These are phyloP conservation scores for Pardosa pseudoannulata DNA, from an alignment of 2,888 invertebrate species.

Conservation along the genomic window DNA sequence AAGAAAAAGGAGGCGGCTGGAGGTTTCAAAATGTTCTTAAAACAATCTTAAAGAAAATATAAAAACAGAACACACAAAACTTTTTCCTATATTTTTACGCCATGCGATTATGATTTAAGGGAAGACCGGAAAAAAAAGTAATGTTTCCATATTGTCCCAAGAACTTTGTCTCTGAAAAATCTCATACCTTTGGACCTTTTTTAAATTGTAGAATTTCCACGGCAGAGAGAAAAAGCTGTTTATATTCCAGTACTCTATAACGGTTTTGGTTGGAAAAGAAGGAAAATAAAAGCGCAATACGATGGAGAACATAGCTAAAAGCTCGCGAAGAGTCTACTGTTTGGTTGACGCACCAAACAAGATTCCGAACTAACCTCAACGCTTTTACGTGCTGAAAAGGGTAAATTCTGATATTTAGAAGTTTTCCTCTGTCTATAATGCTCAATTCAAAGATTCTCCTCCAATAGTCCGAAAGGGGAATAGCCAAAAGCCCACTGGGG, in stretches of 20 bases:
- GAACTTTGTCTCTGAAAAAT: not conserved
- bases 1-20: no score
- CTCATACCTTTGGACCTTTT: not conserved
- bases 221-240: not conserved
- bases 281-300: no score
- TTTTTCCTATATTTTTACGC: no score
- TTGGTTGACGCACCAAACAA: not conserved
- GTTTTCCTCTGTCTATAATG: slow-evolving; percentile 13
- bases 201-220: not conserved
- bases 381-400: slow-evolving; percentile 14
- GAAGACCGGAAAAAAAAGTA: no score
- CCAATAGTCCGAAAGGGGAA: slow-evolving; percentile 13
- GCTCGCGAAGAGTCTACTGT: not conserved
- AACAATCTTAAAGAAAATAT: no score
- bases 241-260: not conserved
- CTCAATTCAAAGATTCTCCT: slow-evolving; percentile 7
- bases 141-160: not conserved
- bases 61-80: no score
- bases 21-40: no score
- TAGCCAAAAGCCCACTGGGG: not conserved
- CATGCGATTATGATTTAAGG: no score
- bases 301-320: not conserved
- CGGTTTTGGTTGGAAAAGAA: not conserved
- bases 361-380: not conserved
- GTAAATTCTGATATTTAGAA: slow-evolving; percentile 32